Percentiles rank a stretch among this genome's conserved stretches.
Evolutionary conservation across 2,797 vertebrate species (phyloP).

Genomic region (Sebastes kiyomatsui): DNA sequence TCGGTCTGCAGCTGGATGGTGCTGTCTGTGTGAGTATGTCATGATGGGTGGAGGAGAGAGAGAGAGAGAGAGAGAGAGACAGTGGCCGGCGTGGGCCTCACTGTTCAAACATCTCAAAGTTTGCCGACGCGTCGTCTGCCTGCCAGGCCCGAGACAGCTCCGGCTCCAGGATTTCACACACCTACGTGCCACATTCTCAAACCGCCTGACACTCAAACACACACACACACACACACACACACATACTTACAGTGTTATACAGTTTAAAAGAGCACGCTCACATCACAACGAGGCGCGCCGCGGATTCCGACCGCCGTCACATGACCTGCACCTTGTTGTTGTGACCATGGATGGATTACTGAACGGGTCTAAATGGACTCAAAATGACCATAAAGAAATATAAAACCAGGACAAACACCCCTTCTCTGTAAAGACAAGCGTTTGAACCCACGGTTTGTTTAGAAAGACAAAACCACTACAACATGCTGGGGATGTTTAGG

Average conservation of each 20-base stretch:
- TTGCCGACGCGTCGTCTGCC: constrained; percentile 70
- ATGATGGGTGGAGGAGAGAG: too few relatives aligned
- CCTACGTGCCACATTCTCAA: constrained; percentile 81
- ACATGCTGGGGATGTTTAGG: constrained; percentile 33
- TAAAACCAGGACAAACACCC: too few relatives aligned
- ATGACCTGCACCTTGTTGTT: constrained; percentile 20
- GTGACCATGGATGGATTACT: not conserved
- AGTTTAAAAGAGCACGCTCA: not conserved
- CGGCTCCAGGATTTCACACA: constrained; percentile 73
- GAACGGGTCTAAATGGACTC: too few relatives aligned
- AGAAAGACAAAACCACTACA: constrained; percentile 60
- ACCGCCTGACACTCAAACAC: constrained; percentile 56
- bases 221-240: constrained; percentile 5
- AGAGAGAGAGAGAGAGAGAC: constrained; percentile 28
- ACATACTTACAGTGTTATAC: not conserved
- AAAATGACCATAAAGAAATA: too few relatives aligned
- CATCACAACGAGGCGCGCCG: not conserved
- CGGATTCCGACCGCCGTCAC: not conserved
- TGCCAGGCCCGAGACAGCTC: constrained; percentile 63
- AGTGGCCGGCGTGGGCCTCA: constrained; percentile 68
- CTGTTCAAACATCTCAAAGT: constrained; percentile 83
- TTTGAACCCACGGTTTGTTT: constrained; percentile 66
- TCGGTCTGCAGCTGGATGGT: constrained; percentile 62
- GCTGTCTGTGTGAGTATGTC: constrained; percentile 41
- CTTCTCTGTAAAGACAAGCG: not conserved